These are phyloP conservation scores for Cebus imitator DNA, from an alignment of 2,113 vertebrate genomes.

Conservation along the genomic window DNA sequence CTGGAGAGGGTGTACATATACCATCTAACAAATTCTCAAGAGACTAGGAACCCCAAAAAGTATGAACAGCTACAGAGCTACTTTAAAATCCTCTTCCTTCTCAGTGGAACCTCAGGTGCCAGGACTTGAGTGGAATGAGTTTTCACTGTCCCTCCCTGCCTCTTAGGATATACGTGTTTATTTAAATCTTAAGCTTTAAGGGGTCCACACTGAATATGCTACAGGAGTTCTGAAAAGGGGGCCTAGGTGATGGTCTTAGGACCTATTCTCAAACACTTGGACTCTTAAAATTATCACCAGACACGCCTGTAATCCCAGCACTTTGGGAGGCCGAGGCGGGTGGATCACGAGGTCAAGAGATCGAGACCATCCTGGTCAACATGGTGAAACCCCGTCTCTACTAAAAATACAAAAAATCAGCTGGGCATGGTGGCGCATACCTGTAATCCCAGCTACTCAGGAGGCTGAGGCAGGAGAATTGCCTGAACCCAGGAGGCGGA, in stretches of 20 bases:
- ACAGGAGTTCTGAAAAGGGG: neutral
- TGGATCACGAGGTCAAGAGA: too few species aligned
- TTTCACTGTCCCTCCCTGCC: neutral
- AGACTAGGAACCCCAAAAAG: neutral
- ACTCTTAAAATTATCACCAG: neutral
- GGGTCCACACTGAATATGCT: neutral
- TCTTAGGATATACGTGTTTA: neutral
- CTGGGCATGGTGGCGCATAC: too few species aligned
- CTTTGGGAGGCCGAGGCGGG: too few species aligned
- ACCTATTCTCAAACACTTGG: neutral
- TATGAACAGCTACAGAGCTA: neutral
- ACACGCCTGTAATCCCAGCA: neutral
- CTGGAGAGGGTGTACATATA: neutral
- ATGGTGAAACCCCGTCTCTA: too few species aligned
- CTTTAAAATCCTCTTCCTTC: neutral
- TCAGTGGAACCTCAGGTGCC: neutral
- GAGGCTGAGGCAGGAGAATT: too few species aligned
- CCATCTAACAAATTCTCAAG: constrained; percentile 11
- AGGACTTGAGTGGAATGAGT: neutral
- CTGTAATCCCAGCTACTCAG: too few species aligned
- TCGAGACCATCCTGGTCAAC: too few species aligned
- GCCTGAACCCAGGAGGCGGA: too few species aligned
- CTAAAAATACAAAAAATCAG: too few species aligned
- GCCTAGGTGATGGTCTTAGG: neutral
- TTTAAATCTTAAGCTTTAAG: neutral